A percentile compares a stretch with the other conserved stretches of the same genome.
phyloP scores from a whole-genome alignment of 1,140 invertebrate genomes.

The Bombus sibiricus region DNA sequence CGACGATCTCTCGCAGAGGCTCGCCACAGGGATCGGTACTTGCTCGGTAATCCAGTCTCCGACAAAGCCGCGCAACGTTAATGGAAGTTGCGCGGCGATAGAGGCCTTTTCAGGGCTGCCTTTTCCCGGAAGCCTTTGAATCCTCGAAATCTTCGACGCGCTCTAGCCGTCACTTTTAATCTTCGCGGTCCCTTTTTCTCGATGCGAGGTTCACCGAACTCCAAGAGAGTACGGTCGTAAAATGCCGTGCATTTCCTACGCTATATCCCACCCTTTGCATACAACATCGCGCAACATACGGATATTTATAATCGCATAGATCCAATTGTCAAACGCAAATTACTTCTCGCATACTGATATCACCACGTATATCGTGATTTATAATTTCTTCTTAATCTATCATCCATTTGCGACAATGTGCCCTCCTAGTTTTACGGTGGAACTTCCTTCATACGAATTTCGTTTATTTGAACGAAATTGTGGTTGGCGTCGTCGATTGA shows the following conservation, averaged over 20 bases:
- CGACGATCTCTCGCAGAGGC: neutral
- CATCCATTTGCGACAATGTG: neutral
- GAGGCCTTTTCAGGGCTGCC: conserved; percentile 7
- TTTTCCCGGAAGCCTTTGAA: conserved; percentile 36
- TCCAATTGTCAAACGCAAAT: neutral
- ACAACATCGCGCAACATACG: rapidly evolving
- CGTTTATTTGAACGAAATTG: neutral
- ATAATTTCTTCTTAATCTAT: too few species aligned
- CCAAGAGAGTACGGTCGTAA: neutral
- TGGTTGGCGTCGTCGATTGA: neutral
- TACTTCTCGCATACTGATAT: too few species aligned
- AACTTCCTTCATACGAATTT: too few species aligned
- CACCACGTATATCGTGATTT: too few species aligned
- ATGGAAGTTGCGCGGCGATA: neutral
- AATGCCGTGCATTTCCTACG: neutral
- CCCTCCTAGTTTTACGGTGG: too few species aligned
- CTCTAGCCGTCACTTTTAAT: conserved; percentile 29
- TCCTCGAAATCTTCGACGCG: conserved; percentile 28
- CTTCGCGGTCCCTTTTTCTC: neutral
- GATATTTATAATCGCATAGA: neutral
- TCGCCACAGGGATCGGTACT: neutral
- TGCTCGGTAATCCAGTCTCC: neutral
- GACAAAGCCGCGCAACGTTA: conserved; percentile 19
- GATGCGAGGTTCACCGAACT: conserved; percentile 7
- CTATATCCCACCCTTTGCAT: neutral